These are phyloP conservation scores for Drosophila neonasuta DNA, from an alignment of 2,888 invertebrate species.

Conservation along the genomic window DNA sequence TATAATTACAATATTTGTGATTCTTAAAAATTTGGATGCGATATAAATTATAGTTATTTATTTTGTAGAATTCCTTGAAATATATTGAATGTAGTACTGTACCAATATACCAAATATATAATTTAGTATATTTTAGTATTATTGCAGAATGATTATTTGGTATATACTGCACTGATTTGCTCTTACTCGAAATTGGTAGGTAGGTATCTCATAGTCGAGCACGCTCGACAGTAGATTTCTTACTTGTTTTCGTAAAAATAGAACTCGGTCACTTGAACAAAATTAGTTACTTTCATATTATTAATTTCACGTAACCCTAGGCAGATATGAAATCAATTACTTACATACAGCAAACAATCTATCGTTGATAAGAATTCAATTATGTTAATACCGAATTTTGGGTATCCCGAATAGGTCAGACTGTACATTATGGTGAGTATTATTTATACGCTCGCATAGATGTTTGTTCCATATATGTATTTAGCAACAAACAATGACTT, in stretches of 20 bases:
- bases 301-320: conserved; percentile 14
- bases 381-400: conserved; percentile 8
- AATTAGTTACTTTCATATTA: conserved; percentile 4
- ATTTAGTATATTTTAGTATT: too few species aligned
- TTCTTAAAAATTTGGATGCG: too few species aligned
- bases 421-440: not conserved
- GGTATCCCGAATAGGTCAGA: not conserved
- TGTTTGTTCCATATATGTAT: conserved; percentile 1
- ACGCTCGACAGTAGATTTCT: too few species aligned
- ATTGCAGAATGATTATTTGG: too few species aligned
- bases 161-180: too few species aligned
- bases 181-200: too few species aligned
- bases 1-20: too few species aligned
- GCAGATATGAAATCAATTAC: conserved; percentile 42
- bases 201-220: too few species aligned
- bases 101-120: too few species aligned
- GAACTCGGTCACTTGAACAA: not conserved
- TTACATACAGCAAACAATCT: conserved; percentile 12
- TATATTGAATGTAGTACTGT: too few species aligned
- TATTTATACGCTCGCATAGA: not conserved
- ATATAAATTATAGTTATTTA: too few species aligned
- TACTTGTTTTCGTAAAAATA: not conserved
- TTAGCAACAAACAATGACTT: conserved; percentile 30
- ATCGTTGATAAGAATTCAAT: conserved; percentile 37
- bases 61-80: too few species aligned